Conservation (phyloP, 2,113 vertebrate genomes). For the Argyrosomus japonicus region DNA sequence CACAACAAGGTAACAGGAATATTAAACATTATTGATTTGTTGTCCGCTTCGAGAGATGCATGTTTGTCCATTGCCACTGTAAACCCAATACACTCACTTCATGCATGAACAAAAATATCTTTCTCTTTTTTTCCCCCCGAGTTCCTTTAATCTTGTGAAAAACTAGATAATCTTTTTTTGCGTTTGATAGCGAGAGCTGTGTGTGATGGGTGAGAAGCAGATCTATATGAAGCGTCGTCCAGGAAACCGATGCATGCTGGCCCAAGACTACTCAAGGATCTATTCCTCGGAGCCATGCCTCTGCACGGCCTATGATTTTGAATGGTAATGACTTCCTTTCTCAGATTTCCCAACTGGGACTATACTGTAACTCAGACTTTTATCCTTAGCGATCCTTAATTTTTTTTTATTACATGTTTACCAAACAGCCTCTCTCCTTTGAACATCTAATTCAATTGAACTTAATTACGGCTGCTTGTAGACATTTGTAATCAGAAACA, state of each 20-base stretch:
- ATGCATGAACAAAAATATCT: background rate
- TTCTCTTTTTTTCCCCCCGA: background rate
- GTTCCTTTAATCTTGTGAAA: conserved; percentile 7
- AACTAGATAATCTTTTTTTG: background rate
- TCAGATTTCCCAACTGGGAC: conserved; percentile 29
- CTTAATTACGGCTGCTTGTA: conserved; percentile 47
- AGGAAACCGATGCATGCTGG: conserved; percentile 90
- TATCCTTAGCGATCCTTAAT: conserved; percentile 21
- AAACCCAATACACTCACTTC: conserved; percentile 20
- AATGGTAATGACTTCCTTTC: conserved; percentile 86
- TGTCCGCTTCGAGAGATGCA: conserved; percentile 39
- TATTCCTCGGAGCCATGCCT: conserved; percentile 92
- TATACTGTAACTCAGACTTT: conserved; percentile 34
- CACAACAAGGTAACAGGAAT: conserved; percentile 90
- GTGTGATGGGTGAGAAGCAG: conserved; percentile 97
- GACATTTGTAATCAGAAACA: conserved; percentile 49
- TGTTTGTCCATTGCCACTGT: conserved; percentile 30
- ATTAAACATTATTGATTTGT: conserved; percentile 51
- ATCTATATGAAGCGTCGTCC: conserved; percentile 93
- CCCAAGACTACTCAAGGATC: conserved; percentile 88
- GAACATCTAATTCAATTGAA: conserved; percentile 46
- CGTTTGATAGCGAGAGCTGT: conserved; percentile 89
- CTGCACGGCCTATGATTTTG: conserved; percentile 93
- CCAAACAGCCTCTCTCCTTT: conserved; percentile 40
- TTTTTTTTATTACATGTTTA: conserved; percentile 47